phyloP scores from a whole-genome alignment of 2,888 invertebrate genomes.

The Melieria picta region DNA sequence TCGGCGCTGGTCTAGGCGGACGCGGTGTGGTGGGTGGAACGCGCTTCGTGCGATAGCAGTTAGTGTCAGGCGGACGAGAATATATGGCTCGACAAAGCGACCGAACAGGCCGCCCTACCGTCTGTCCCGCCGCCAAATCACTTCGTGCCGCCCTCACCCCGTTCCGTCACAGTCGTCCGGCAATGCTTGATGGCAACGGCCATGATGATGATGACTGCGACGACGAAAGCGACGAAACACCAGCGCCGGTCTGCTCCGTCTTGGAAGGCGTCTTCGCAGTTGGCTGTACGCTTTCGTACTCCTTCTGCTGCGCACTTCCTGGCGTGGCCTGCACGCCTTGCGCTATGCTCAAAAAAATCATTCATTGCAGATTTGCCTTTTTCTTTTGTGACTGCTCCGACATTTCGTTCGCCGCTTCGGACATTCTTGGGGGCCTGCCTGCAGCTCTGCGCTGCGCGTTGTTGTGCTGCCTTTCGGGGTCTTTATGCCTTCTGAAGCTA shows the following conservation, averaged over 20 bases:
- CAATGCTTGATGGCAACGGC: slow-evolving; percentile 8
- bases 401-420: neutral
- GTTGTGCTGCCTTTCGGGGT: slow-evolving; percentile 19
- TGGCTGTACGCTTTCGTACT: slow-evolving; percentile 13
- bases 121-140: slow-evolving; percentile 28
- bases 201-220: slow-evolving; percentile 38
- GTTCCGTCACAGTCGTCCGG: neutral
- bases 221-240: slow-evolving; percentile 2
- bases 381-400: neutral
- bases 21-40: too few relatives aligned
- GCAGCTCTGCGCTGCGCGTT: neutral
- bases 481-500: slow-evolving; percentile 25
- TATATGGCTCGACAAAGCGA: slow-evolving; percentile 60
- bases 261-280: slow-evolving; percentile 2
- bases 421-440: too few relatives aligned
- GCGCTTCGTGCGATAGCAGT: slow-evolving; percentile 64
- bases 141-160: slow-evolving; percentile 37
- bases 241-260: slow-evolving; percentile 42
- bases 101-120: slow-evolving; percentile 34
- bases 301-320: neutral
- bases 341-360: neutral
- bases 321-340: neutral
- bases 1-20: neutral
- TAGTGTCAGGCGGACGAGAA: slow-evolving; percentile 67
- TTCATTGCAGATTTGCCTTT: too few relatives aligned